Percentiles rank a stretch among this genome's conserved stretches.
Conservation (phyloP, 1,140 invertebrate species). For the Drosophila fuyamai region DNA sequence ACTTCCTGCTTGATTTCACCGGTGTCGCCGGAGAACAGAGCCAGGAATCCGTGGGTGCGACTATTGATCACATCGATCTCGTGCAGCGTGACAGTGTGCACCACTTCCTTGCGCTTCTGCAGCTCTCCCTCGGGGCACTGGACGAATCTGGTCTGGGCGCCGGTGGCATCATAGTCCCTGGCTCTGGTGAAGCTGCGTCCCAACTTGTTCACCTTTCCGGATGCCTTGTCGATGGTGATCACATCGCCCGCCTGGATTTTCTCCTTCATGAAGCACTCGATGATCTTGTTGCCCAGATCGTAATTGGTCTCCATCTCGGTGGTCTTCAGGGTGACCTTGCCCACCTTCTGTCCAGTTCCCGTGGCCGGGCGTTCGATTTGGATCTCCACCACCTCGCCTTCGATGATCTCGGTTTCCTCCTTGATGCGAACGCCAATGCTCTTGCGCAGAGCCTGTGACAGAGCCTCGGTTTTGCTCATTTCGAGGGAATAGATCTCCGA, state of each 20-base stretch:
- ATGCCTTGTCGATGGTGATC: slow-evolving; percentile 98
- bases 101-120: slow-evolving; percentile 99
- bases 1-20: slow-evolving; percentile 99
- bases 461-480: slow-evolving; percentile 99
- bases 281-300: slow-evolving; percentile 99
- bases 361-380: slow-evolving; percentile 97
- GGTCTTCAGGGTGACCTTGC: slow-evolving; percentile 98
- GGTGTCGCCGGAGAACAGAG: slow-evolving; percentile 98
- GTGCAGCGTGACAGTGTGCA: slow-evolving; percentile 99
- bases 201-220: slow-evolving; percentile 97
- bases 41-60: slow-evolving; percentile 98
- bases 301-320: slow-evolving; percentile 99
- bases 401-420: slow-evolving; percentile 99
- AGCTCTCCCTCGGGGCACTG: slow-evolving; percentile 99
- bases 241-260: slow-evolving; percentile 98
- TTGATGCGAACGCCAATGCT: slow-evolving; percentile 99
- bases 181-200: slow-evolving; percentile 98
- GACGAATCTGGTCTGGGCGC: slow-evolving; percentile 96
- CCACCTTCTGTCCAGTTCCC: slow-evolving; percentile 94
- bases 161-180: slow-evolving; percentile 98
- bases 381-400: slow-evolving; percentile 99
- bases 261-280: slow-evolving; percentile 98
- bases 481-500: slow-evolving; percentile 99
- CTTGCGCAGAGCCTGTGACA: slow-evolving; percentile 98
- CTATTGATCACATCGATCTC: slow-evolving; percentile 99